phyloP scores from a whole-genome alignment of 2,113 vertebrate species.

The Hippocampus abdominalis region DNA sequence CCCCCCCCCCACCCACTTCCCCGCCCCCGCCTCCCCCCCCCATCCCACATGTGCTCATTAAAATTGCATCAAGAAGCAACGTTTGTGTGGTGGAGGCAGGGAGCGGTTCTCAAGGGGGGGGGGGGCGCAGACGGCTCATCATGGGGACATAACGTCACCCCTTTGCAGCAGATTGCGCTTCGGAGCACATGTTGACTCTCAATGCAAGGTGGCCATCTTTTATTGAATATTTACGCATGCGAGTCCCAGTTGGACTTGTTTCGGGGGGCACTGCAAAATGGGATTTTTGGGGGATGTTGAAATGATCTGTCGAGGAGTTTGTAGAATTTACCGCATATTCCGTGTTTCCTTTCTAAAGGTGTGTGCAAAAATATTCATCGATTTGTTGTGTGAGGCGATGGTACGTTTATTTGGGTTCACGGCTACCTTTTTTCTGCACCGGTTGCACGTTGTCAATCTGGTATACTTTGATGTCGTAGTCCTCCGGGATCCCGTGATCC shows the following conservation, averaged over 20 bases:
- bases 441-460: conserved; percentile 89
- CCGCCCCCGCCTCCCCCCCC: too few species aligned
- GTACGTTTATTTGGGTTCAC: too few species aligned
- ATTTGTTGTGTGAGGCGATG: neutral
- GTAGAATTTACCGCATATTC: too few species aligned
- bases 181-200: conserved; percentile 10
- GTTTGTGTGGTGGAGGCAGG: conserved; percentile 41
- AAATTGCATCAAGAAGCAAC: conserved; percentile 59
- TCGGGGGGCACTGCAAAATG: too few species aligned
- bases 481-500: conserved; percentile 82
- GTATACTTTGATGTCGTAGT: conserved; percentile 94
- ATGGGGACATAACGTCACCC: conserved; percentile 54
- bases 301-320: too few species aligned
- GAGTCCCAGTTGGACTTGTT: neutral
- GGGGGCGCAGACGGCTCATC: conserved; percentile 9
- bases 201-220: neutral
- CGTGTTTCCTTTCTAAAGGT: too few species aligned
- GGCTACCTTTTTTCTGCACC: conserved; percentile 81
- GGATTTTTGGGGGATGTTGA: too few species aligned
- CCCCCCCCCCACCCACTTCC: conserved; percentile 51
- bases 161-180: conserved; percentile 14
- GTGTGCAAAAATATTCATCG: too few species aligned
- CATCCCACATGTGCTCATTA: conserved; percentile 58
- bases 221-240: neutral
- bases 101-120: conserved; percentile 21